Base-by-base conservation (phyloP, 1,140 invertebrate species). In the Brachionus rubens region DNA sequence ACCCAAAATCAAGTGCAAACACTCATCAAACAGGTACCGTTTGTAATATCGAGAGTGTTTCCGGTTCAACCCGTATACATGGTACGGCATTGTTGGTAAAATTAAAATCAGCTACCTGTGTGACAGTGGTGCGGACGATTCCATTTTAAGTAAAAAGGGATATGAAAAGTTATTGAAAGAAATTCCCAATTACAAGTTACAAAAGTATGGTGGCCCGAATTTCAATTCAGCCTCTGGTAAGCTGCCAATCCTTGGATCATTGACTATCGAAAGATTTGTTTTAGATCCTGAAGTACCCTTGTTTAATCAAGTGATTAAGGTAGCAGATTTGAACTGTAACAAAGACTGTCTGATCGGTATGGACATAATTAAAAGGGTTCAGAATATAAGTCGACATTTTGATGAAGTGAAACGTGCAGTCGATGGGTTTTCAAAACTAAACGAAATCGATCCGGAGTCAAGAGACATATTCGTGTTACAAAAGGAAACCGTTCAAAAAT, bases 331-430 rank as follows among this genome's bases (percentile, higher is more conserved):
- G n/a, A 54, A 54, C 26, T 54, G 50, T 54, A 54, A 54, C 3
- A 54, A 9, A 54, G 50, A 54, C 26, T 54, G 21, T 54, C 26
- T 54, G 26, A 54, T 54, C 26, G 21, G 50, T 2, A 54, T 54
- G 50, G 21, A 54, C 21, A 54, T 54, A 24, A 54, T 54, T 12
- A 54, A 26, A 26, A 26, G 26, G 24, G 24, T 54, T 12, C 50
- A 24, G 50, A 54, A n/a, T n/a, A n/a, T n/a, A n/a, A n/a, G n/a
- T n/a, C n/a, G n/a, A 24, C 50, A 54, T 26, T 54, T 54, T 26
- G 12, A 16, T 19, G 26, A 26, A 26, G 26, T 54, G 21, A 54
- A 54, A 26, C 19, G 26, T 24, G 26, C 50, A 24, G 26, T 54
- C 26, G 12, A 24, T 26, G 26, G 19, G 21, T 54, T 54, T 26